Evolutionary conservation across 1,140 invertebrate genomes (phyloP), one percentile per base, ranked within the genome.

Genomic region (Dendrolimus punctatus): DNA sequence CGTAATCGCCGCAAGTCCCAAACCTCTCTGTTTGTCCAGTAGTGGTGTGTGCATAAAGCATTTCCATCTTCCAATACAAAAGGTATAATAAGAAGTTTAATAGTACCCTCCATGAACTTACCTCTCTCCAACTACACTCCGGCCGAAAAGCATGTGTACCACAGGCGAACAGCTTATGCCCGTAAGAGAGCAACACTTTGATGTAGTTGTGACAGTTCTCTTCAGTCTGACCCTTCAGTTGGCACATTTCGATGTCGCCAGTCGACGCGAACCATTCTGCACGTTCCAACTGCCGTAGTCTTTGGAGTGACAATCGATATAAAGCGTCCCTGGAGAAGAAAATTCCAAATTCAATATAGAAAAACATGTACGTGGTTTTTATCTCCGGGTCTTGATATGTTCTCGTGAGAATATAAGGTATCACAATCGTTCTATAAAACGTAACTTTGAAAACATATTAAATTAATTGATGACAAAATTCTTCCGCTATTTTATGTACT

Each of bases 81-180:
- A 23, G 23, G 23, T 23, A 23, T 23, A 23, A 23, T 23, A 23
- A 23, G 1, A 23, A 23, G 3, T 23, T 23, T 23, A 23, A 23
- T 2, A 23, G 1, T 23, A 23, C 23, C 23, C 3, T 23, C 23
- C 1, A 23, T 23, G 23, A 23, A 48, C 40, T 47, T n/a, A 96
- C 95, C 89, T 94, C 92, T 91, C 96, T 90, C 95, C 95, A 97
- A 7, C 94, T 92, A 82, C 96, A 98, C 51, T 90, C 86, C 9
- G 96, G 96, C 62, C 92, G 93, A 85, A 96, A 98, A 10, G 96
- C 95, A 79, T 96, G 92, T 39, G 96, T 98, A 9, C 96, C 96
- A 87, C 96, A 98, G n/a, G 93, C 91, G 73, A 98, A 95, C 58
- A 98, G 82, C 67, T 91, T 91, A 66, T 92, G 92, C 44, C 93